Conservation (phyloP, 2,888 invertebrate species). For the Dynastes grantii region DNA sequence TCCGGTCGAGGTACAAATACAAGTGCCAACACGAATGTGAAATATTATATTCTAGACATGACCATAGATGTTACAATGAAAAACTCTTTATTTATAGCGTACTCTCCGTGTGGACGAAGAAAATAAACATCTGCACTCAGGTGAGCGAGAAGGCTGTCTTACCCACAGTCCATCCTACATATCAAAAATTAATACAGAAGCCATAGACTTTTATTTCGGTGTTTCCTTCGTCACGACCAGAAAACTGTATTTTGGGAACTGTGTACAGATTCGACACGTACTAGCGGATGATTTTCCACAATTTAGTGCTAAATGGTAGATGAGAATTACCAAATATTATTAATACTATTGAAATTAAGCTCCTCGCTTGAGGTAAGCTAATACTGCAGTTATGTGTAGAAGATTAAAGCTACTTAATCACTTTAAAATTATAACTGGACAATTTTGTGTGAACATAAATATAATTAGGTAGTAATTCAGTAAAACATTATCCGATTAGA, state of each 20-base stretch:
- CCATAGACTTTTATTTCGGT: background rate
- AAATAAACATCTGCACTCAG: conserved; percentile 49
- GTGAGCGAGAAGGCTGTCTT: conserved; percentile 16
- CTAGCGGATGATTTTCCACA: conserved; percentile 11
- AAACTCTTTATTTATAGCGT: conserved; percentile 51
- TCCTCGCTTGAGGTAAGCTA: background rate
- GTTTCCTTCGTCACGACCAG: background rate
- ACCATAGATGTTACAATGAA: conserved; percentile 56
- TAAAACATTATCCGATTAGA: too few species aligned
- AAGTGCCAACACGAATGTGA: conserved; percentile 60
- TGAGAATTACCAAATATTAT: background rate
- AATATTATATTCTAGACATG: conserved; percentile 60
- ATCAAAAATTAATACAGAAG: conserved; percentile 34
- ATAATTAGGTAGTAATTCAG: too few species aligned
- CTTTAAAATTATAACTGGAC: too few species aligned
- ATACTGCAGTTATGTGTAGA: too few species aligned
- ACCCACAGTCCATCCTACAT: conserved; percentile 38
- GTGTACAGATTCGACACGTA: too few species aligned
- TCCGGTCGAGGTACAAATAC: conserved; percentile 52
- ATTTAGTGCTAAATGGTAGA: conserved; percentile 5
- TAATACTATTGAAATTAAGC: conserved; percentile 13
- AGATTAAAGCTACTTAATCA: too few species aligned
- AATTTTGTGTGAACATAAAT: too few species aligned
- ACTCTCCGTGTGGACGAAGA: conserved; percentile 19
- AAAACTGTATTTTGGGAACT: background rate